Evolutionary conservation across 2,888 invertebrate genomes (phyloP), one percentile per base, ranked within the genome.

Genomic region (Halictus quadricinctus): DNA sequence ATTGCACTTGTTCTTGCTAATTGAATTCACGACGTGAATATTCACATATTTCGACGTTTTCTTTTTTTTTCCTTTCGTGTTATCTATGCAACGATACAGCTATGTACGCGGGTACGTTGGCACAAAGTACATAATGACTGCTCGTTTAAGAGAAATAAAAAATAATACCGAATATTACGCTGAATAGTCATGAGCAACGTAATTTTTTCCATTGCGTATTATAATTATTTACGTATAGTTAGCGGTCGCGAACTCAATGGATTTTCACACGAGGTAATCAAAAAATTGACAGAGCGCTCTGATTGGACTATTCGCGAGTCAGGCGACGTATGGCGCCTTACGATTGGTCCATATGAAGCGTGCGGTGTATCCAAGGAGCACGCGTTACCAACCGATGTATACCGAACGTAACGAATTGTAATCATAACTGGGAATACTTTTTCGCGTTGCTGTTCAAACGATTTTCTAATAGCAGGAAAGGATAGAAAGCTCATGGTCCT

Each of bases 261-360:
- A 90, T 90, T 85, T 88, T 86, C 82, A 86, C 81, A 76, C 76
- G 86, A 87, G 80, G 83, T 75, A 89, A 88, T 90, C 85, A 89
- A 89, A 90, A 87, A 90, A 91, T 92, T 88, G 88, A 90, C 86
- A 84, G 80, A 76, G 18, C 12, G 21, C 46, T 41, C 80, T 48
- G 92, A 94, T 94, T 94, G 93, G 94, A 83, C 83, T 89, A 82
- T 43, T 64, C 50, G 69, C 81, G 85, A 79, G 91, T 94, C 94
- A 94, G 93, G 93, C 94, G 93, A 94, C 92, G 88, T 81, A 79
- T 36, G 41, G 15, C 29, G 54, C 64, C 69, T 66, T 78, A 48
- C 79, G 89, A 93, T 93, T 93, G 93, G 93, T 60, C 48, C 72
- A 70, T 75, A 43, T 69, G 78, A 82, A 85, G 87, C 91, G 88